These are phyloP conservation scores for Platyrinchus mystaceus DNA, from an alignment of 2,797 vertebrate species.

Conservation along the genomic window DNA sequence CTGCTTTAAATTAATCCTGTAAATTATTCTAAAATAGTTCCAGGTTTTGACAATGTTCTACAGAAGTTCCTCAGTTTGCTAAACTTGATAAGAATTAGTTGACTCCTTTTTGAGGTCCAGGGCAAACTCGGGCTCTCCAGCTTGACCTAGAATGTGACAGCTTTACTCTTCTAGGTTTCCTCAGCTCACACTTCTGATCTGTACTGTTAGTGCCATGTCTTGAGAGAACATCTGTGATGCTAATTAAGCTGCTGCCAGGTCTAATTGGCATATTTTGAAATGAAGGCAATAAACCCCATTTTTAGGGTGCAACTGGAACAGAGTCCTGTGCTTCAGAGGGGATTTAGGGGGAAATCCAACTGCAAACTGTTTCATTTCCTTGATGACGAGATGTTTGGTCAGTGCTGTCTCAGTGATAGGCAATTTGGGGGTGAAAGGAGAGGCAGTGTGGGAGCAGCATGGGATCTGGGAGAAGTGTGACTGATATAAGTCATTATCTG, in stretches of 20 bases:
- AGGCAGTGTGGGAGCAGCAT: not conserved
- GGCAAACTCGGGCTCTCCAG: not conserved
- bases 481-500: not conserved
- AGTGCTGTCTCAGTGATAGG: not conserved
- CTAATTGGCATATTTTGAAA: not conserved
- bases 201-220: not conserved
- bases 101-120: not conserved
- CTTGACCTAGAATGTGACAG: not conserved
- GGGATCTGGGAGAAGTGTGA: not conserved
- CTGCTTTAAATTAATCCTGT: not conserved
- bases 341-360: not conserved
- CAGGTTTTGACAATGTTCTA: not conserved
- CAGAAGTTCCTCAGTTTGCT: not conserved
- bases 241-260: not conserved
- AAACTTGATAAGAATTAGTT: not conserved
- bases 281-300: not conserved
- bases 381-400: not conserved
- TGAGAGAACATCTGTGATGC: not conserved
- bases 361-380: not conserved
- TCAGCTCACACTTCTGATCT: not conserved
- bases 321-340: not conserved
- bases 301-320: not conserved
- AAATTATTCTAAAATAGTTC: not conserved
- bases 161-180: not conserved
- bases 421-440: not conserved